These are phyloP conservation scores for Neosalanx taihuensis DNA, from an alignment of 2,797 vertebrate genomes.

Conservation along the genomic window DNA sequence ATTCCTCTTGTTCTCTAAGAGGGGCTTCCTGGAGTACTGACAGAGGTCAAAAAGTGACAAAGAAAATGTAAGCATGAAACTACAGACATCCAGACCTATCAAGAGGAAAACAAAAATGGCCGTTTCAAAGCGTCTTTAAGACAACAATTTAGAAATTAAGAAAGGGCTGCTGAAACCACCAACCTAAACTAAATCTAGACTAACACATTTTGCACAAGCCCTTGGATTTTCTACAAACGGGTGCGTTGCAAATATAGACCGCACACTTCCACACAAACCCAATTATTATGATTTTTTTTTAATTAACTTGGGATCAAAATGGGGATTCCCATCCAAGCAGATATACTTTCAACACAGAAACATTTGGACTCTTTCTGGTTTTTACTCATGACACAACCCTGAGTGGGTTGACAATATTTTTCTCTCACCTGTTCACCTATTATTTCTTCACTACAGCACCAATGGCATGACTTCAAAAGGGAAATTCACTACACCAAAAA, in stretches of 20 bases:
- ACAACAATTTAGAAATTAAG: slow-evolving; percentile 2
- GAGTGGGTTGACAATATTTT: not conserved
- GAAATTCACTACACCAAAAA: slow-evolving; percentile 5
- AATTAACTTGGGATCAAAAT: not conserved
- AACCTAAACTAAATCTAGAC: not conserved
- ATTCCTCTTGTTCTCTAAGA: slow-evolving; percentile 40
- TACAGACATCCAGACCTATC: slow-evolving; percentile 5
- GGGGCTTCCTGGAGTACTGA: slow-evolving; percentile 13
- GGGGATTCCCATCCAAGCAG: not conserved
- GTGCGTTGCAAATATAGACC: not conserved
- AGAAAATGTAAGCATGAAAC: slow-evolving; percentile 1
- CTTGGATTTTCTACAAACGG: not conserved
- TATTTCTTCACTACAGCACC: not conserved
- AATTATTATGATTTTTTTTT: not conserved
- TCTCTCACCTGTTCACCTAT: not conserved
- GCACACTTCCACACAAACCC: not conserved
- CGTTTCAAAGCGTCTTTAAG: slow-evolving; percentile 1
- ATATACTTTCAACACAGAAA: not conserved
- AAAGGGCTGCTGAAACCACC: not conserved
- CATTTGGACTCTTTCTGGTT: not conserved
- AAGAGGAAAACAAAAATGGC: not conserved
- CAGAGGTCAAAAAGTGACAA: not conserved
- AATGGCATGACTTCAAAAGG: slow-evolving; percentile 12
- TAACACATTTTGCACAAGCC: not conserved
- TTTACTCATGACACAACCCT: slow-evolving; percentile 5